Evolutionary conservation across 2,797 vertebrate species (phyloP), one percentile per base, ranked within the genome.

Genomic region (Argyrosomus regius): DNA sequence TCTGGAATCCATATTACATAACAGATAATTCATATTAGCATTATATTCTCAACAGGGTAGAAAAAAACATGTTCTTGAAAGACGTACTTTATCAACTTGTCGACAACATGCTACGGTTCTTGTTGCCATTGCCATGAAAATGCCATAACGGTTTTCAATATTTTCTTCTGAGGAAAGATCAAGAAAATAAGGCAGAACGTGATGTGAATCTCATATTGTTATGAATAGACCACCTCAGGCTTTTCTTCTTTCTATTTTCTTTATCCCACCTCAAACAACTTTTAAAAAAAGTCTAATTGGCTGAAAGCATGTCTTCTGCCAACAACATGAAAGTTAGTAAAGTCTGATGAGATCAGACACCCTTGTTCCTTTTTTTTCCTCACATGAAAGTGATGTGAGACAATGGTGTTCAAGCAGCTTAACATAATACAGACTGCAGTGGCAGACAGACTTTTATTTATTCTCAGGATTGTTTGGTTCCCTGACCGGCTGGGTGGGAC

Each of bases 361-460:
- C 63, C 26, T 84, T 78, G 82, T 81, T 86, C 75, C 57, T 85
- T 88, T 87, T 68, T 35, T 35, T 35, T 64, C 62, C n/a, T 43
- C 12, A 85, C 85, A 91, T 92, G 77, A 93, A 94, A 93, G 91
- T 82, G 46, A 82, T 65, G 66, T 80, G 78, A 91, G 87, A 94
- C 92, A 94, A 94, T 93, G 83, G 90, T 49, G 78, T 80, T 89
- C 77, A 90, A 87, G 86, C 82, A 78, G 88, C 87, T 89, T 88
- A 86, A 88, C 84, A 91, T 87, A 92, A 93, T 83, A 91, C 71
- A 87, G 80, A 80, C 80, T 54, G 64, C 65, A 49, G 81, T 65
- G 65, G 71, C 65, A 76, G 82, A 87, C 58, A 71, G 60, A 81
- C 56, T 84, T 80, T 58, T 26, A 61, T 75, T 90, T 87, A 56